Base-by-base conservation (phyloP, 2,888 invertebrate genomes). In the Nesidiocoris tenuis region DNA sequence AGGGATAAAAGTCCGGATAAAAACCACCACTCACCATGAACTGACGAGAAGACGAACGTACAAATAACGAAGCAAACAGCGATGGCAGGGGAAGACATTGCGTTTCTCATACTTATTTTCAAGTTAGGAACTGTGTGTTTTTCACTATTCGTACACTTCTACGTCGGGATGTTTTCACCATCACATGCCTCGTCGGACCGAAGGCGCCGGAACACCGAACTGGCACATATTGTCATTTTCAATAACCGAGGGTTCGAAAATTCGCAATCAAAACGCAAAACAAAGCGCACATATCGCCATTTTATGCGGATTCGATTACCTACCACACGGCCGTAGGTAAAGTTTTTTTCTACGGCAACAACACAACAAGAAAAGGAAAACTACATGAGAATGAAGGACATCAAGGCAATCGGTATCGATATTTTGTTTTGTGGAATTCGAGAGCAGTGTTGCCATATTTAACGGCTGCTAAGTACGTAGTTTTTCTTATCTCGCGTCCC, bases 41-140 rank as follows among this genome's bases (percentile, higher is more conserved):
- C 54, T 18, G 72, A 61, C 12, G 61, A 21, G 12, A n/a, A 39
- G 22, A 72, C 21, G 72, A 72, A 39, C 39, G 39, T 61, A 72
- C 24, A 61, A 61, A 72, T 25, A 23, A 63, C 72, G 63, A 61
- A 72, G 72, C 16, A 25, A 23, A 54, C 19, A 39, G 72, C 61
- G 63, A 72, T 72, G 61, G 61, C 21, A 61, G 72, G 61, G 72
- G 72, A 72, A 72, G 72, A 72, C 72, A 72, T 72, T 54, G 61
- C 61, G 72, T 72, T 72, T 72, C 63, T 72, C 54, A 63, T 59
- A 19, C 54, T 70, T 63, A 61, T 72, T 63, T 65, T 65, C 39
- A 12, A 39, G 39, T 16, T 72, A 72, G 72, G 72, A 72, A 72
- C 72, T 63, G n/a, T 59, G 59, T 63, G 61, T 54, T 63, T 24